Evolutionary conservation across 2,797 vertebrate species (phyloP), one percentile per base, ranked within the genome.

Genomic region (Enteromius afrohamiltoni): DNA sequence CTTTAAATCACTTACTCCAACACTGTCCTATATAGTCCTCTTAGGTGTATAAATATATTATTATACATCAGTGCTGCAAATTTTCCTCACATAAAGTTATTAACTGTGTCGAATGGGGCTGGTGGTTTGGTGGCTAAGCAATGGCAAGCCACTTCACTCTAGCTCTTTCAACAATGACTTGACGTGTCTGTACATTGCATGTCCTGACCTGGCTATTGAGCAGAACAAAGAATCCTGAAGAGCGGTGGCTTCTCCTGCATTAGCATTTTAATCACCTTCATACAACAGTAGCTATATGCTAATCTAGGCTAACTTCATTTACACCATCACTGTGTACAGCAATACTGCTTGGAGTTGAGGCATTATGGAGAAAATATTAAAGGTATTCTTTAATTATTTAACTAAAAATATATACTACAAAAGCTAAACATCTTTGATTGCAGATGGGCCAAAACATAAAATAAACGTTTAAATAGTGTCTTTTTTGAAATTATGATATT

Each of bases 1-100:
- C 69, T 93, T 93, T 83, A 80, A 45, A 58, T 31, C 2, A 10
- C 69, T 19, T n/a, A 31, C 55, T 60, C 6, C 11, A 80, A 34
- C 34, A 47, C 14, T 62, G 17, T 13, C 1, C 31, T 84, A 70
- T 70, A 70, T 47, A 1, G 7, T 47, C 31, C 51, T 71, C 76
- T 17, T 14, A 21, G 11, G 14, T 34, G 23, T 16, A 26, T 23
- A 58, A 82, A 51, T 53, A 42, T 53, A 49, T 79, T 69, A 68
- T 55, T 17, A 14, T 21, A 53, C 14, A 70, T 55, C 71, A 34
- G n/a, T 9, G 19, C 47, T 37, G 34, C 53, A 34, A 4, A 68
- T 83, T 70, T 58, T 73, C 13, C 47, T 74, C 23, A 60, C 73
- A 74, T 62, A 71, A 79, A 64, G 8, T 77, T 77, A 80, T 83